Base-by-base conservation (phyloP, 1,140 invertebrate species). In the Bathynomus jamesi region DNA sequence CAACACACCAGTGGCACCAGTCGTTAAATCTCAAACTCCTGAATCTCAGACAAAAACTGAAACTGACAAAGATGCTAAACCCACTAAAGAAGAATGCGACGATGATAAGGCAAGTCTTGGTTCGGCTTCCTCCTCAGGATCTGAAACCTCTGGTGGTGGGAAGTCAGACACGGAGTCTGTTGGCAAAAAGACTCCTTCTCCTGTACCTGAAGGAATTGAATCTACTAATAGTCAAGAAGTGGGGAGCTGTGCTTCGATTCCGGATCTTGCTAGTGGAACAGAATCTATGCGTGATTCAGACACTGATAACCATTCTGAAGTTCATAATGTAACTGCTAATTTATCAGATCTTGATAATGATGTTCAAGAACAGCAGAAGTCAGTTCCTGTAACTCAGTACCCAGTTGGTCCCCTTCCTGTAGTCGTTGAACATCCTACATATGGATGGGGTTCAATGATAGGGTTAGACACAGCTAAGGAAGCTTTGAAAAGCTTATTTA, bases 271-370 rank as follows among this genome's bases (percentile, higher is more conserved):
- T 11, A 77, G 76, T 46, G 72, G 72, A 13, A 77, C 76, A 0
- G 76, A 77, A 28, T 77, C 76, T n/a, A 77, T 77, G 76, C 61
- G 76, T 17, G 76, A 77, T 60, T 77, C 76, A 11, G 76, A 77
- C 31, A 77, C 75, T n/a, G 76, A 77, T 63, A 73, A 77, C 28
- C 73, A 75, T 21, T 75, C 73, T 11, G 73, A 75, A 30, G 73
- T 69, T 28, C 73, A 75, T 29, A 75, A 75, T 31, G 73, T 75
- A 3, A 75, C 73, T 2, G 72, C 72, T 30, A 74, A 74, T 28
- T 65, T 74, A 3, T 74, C 72, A 0, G 73, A 74, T 31, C 66
- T 75, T 2, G 73, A 75, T 69, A 75, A 71, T 46, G 73, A 75
- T 29, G 17, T 75, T 10, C 73, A 67, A 7, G 73, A 71, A 10